phyloP scores from a whole-genome alignment of 2,888 invertebrate species.

The Pyrgus malvae region DNA sequence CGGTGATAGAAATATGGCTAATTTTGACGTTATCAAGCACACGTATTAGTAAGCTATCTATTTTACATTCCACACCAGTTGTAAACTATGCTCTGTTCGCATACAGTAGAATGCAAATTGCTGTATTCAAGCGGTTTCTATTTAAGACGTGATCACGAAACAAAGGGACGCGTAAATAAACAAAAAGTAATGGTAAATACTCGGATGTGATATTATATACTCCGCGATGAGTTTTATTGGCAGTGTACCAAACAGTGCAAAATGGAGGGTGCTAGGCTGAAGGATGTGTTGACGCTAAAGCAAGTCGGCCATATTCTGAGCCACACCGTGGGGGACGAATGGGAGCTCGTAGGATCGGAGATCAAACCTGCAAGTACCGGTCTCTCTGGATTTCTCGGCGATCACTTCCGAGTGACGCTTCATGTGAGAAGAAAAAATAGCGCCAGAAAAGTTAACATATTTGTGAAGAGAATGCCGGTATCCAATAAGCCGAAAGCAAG shows the following conservation, averaged over 20 bases:
- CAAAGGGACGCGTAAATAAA: slow-evolving; percentile 8
- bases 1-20: slow-evolving; percentile 11
- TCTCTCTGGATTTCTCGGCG: slow-evolving; percentile 61
- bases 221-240: background rate
- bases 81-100: background rate
- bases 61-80: background rate
- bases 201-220: background rate
- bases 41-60: slow-evolving; percentile 1
- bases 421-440: slow-evolving; percentile 39
- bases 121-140: background rate
- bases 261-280: slow-evolving; percentile 19
- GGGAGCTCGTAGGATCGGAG: slow-evolving; percentile 39
- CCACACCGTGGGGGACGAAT: slow-evolving; percentile 33
- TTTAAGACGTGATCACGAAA: background rate
- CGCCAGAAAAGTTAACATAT: slow-evolving; percentile 45
- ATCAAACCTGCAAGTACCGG: slow-evolving; percentile 51
- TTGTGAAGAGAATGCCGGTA: slow-evolving; percentile 58
- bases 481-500: slow-evolving; percentile 56
- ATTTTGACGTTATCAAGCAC: slow-evolving; percentile 5
- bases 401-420: slow-evolving; percentile 53
- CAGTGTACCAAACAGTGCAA: background rate
- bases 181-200: background rate
- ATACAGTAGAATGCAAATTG: slow-evolving; percentile 1
- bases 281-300: slow-evolving; percentile 46
- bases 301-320: slow-evolving; percentile 47